Evolutionary conservation across 2,888 invertebrate genomes (phyloP), one percentile per base, ranked within the genome.

Genomic region (Chalcosyrphus nemorum): DNA sequence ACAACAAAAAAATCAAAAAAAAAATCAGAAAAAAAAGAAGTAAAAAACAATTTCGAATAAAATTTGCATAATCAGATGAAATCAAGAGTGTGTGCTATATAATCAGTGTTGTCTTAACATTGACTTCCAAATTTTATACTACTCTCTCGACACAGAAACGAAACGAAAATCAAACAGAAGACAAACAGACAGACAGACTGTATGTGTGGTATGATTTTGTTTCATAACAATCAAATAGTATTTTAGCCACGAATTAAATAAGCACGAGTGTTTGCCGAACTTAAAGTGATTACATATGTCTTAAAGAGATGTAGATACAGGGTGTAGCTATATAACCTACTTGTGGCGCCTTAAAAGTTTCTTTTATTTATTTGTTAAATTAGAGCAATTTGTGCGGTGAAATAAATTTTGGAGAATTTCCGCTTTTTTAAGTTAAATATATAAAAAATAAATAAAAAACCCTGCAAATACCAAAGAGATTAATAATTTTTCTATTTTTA

Each of bases 111-210:
- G 35, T 57, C 13, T 41, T 29, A 43, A 61, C 43, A 61, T 61
- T 43, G 59, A 43, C 41, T 61, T 61, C 27, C n/a, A 21, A 59
- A 27, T 24, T 19, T 52, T n/a, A n/a, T n/a, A n/a, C n/a, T 27
- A n/a, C 19, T 19, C 35, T 19, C 56, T 13, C 57, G 38, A 38
- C 57, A 15, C 38, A 57, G 38, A 38, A 38, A 1, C 9, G 38
- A 38, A 38, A 1, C 9, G 38, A 38, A 52, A 0, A 29, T 52
- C 52, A 52, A 52, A 29, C 29, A 29, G 24, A 27, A 24, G 15
- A 29, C 50, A 27, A 24, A 50, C 24, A n/a, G n/a, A n/a, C n/a
- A n/a, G n/a, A n/a, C n/a, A n/a, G n/a, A n/a, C n/a, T n/a, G n/a
- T 24, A 24, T 13, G 19, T n/a, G 50, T 13, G 45, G 45, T 9